These are phyloP conservation scores for Erebia aethiops DNA, from an alignment of 2,888 invertebrate species.

Conservation along the genomic window DNA sequence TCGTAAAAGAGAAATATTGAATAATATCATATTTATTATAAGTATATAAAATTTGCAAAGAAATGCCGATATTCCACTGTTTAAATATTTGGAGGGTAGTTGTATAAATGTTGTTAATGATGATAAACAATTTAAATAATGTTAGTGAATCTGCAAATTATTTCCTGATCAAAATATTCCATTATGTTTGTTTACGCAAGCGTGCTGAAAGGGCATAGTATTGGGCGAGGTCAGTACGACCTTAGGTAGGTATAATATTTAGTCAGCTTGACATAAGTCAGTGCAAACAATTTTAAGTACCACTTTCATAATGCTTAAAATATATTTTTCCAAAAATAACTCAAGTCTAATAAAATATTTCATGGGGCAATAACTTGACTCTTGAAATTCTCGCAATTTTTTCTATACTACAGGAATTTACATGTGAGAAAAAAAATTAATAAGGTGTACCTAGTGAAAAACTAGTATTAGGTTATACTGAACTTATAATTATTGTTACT, in stretches of 20 bases:
- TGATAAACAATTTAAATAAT: not conserved
- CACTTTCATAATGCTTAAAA: not conserved
- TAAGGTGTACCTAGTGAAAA: not conserved
- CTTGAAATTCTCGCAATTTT: not conserved
- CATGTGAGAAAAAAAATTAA: no score
- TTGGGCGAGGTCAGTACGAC: conserved; percentile 32
- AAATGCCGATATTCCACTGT: no score
- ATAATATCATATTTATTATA: no score
- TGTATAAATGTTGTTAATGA: no score
- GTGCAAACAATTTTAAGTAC: not conserved
- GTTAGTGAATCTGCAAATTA: not conserved
- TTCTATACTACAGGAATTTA: not conserved
- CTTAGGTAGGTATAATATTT: conserved; percentile 28
- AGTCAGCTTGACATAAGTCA: conserved; percentile 15
- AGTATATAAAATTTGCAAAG: no score
- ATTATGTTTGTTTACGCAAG: conserved; percentile 24
- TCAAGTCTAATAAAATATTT: not conserved
- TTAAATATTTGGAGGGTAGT: no score
- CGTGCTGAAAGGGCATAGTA: conserved; percentile 34
- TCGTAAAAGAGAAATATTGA: no score
- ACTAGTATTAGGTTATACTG: no score
- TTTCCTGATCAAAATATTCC: conserved; percentile 27
- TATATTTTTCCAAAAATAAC: not conserved
- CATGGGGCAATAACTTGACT: not conserved
- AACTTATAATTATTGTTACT: no score